Evolutionary conservation across 2,797 vertebrate genomes (phyloP).

Genomic region (Oreochromis mossambicus): DNA sequence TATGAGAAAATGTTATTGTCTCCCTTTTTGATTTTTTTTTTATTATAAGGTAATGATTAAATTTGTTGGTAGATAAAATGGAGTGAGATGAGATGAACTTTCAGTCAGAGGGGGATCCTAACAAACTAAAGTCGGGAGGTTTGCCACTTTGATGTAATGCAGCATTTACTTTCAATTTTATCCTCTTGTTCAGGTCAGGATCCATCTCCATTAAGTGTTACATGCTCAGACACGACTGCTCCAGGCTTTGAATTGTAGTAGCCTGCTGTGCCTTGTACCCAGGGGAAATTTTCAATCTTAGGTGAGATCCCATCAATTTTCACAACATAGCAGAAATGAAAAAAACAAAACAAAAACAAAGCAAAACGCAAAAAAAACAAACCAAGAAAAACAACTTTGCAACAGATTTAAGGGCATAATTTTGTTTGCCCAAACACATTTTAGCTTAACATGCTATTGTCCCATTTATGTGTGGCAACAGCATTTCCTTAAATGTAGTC

Average conservation of each 20-base stretch:
- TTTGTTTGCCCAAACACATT: not conserved
- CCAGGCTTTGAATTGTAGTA: constrained; percentile 14
- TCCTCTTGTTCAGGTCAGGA: constrained; percentile 27
- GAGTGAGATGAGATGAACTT: not conserved
- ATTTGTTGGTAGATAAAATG: not conserved
- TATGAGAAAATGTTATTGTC: not conserved
- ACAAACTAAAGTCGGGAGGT: not conserved
- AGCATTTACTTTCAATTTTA: constrained; percentile 9
- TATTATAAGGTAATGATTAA: not conserved
- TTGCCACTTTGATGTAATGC: not conserved
- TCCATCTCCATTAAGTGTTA: constrained; percentile 19
- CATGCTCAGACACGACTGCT: constrained; percentile 45
- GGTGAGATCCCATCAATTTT: constrained; percentile 69
- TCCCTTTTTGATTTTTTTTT: no score
- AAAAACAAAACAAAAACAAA: constrained; percentile 2
- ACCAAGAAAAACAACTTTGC: not conserved
- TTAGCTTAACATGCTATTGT: not conserved
- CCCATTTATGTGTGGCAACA: not conserved
- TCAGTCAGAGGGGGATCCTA: not conserved
- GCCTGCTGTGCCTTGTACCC: constrained; percentile 12
- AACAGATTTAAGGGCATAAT: not conserved
- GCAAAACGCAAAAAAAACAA: not conserved
- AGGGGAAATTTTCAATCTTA: constrained; percentile 50
- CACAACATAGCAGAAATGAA: constrained; percentile 4
- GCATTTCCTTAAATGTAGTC: not conserved